Conservation (phyloP, 2,888 invertebrate genomes). For the Apomyelois bistriatella region DNA sequence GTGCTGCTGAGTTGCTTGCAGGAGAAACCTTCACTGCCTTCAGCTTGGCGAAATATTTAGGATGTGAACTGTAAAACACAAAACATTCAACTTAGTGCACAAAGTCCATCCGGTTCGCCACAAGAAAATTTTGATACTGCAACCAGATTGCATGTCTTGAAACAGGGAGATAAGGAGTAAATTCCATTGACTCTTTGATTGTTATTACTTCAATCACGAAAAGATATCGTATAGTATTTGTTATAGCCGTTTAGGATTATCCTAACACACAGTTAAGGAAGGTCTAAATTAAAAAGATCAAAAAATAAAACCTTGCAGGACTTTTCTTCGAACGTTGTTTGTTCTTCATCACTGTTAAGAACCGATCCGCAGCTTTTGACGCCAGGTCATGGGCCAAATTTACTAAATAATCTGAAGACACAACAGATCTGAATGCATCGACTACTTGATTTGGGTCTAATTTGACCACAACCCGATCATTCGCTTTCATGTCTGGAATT, state of each 20-base stretch:
- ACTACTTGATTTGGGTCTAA: constrained; percentile 37
- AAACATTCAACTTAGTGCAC: too few relatives aligned
- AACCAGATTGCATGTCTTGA: too few relatives aligned
- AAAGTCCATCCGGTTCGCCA: too few relatives aligned
- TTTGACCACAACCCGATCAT: constrained; percentile 28
- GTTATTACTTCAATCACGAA: too few relatives aligned
- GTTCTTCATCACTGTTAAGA: constrained; percentile 35
- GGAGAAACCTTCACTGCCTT: neutral
- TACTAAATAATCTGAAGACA: constrained; percentile 37
- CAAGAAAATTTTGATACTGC: too few relatives aligned
- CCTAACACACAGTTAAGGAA: neutral
- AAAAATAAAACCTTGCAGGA: neutral
- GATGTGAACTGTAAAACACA: neutral
- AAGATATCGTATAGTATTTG: too few relatives aligned
- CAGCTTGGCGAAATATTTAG: neutral
- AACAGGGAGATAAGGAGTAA: too few relatives aligned
- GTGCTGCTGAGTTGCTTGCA: neutral
- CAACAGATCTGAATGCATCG: constrained; percentile 34
- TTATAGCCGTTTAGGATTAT: too few relatives aligned
- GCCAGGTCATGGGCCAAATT: constrained; percentile 40
- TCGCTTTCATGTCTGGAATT: neutral
- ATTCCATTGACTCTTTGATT: too few relatives aligned
- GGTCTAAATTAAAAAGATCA: neutral
- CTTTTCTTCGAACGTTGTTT: constrained; percentile 18
- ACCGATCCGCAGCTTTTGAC: constrained; percentile 35